A percentile compares a stretch with the other conserved stretches of the same genome.
Evolutionary conservation across 1,140 invertebrate genomes (phyloP).

Genomic region (Scaptodrosophila lebanonensis): DNA sequence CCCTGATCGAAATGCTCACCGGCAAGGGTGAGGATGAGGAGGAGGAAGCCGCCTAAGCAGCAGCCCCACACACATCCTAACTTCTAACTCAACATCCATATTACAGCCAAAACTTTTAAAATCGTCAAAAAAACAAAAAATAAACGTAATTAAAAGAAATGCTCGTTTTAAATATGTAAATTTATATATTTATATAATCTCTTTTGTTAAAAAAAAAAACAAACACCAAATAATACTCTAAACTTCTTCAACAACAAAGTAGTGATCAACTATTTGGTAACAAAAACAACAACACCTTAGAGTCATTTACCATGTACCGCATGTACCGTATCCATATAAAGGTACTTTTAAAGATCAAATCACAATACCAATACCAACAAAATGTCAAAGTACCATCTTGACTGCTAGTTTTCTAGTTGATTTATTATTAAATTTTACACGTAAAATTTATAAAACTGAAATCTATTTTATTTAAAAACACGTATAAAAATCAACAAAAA

Average conservation of each 20-base stretch:
- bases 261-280: slow-evolving; percentile 41
- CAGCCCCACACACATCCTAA: slow-evolving; percentile 63
- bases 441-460: slow-evolving; percentile 70
- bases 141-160: slow-evolving; percentile 76
- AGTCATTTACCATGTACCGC: slow-evolving; percentile 39
- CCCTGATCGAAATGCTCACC: slow-evolving; percentile 92
- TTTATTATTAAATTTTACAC: slow-evolving; percentile 75
- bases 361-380: slow-evolving; percentile 2
- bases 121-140: slow-evolving; percentile 71
- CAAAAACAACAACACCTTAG: slow-evolving; percentile 29
- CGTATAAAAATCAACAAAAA: slow-evolving; percentile 29
- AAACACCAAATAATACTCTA: slow-evolving; percentile 43
- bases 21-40: slow-evolving; percentile 88
- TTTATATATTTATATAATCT: slow-evolving; percentile 70
- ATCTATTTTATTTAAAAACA: slow-evolving; percentile 67
- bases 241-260: slow-evolving; percentile 61
- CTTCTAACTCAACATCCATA: slow-evolving; percentile 73
- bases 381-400: slow-evolving; percentile 61
- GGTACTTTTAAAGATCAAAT: slow-evolving; percentile 58
- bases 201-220: slow-evolving; percentile 57
- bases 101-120: slow-evolving; percentile 58
- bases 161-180: slow-evolving; percentile 76
- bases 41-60: slow-evolving; percentile 80
- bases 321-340: slow-evolving; percentile 43
- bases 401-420: slow-evolving; percentile 72